Base-by-base conservation (phyloP, 1,140 invertebrate species). In the Leptopilina clavipes region DNA sequence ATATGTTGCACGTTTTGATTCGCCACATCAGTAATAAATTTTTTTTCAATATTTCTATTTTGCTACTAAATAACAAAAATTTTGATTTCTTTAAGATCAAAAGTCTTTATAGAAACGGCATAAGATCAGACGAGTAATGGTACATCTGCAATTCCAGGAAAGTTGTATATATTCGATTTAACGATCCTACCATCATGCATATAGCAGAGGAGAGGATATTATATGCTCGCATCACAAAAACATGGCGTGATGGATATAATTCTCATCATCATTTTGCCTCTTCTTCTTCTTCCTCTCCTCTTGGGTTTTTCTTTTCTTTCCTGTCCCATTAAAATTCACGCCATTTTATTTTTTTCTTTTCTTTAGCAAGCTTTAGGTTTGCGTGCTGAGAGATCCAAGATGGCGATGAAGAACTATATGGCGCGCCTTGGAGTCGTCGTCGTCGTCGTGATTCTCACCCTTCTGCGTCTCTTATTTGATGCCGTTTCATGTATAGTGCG, bases 241-340 rank as follows among this genome's bases (percentile, higher is more conserved):
- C 75, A 80, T n/a, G n/a, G n/a, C n/a, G n/a, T n/a, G n/a, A n/a
- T n/a, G n/a, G n/a, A n/a, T n/a, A n/a, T n/a, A n/a, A n/a, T n/a
- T n/a, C n/a, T n/a, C n/a, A n/a, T n/a, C n/a, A n/a, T n/a, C n/a
- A n/a, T n/a, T n/a, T n/a, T n/a, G n/a, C 73, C 79, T 80, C 76
- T 83, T 75, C 18, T 59, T 48, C 12, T 14, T 3, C 19, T 14
- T 45, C n/a, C n/a, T n/a, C n/a, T n/a, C n/a, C n/a, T n/a, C n/a
- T n/a, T n/a, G n/a, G n/a, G n/a, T n/a, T n/a, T n/a, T n/a, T n/a
- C n/a, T n/a, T n/a, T n/a, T n/a, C n/a, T n/a, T 18, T 70, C 56
- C n/a, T n/a, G 45, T 82, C 74, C 81, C 83, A 85, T 85, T 85
- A 85, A 85, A 84, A 81, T 83, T 82, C 81, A 80, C 80, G 76